Evolutionary conservation across 2,113 vertebrate genomes (phyloP), one percentile per base, ranked within the genome.

Genomic region (Clupea harengus): DNA sequence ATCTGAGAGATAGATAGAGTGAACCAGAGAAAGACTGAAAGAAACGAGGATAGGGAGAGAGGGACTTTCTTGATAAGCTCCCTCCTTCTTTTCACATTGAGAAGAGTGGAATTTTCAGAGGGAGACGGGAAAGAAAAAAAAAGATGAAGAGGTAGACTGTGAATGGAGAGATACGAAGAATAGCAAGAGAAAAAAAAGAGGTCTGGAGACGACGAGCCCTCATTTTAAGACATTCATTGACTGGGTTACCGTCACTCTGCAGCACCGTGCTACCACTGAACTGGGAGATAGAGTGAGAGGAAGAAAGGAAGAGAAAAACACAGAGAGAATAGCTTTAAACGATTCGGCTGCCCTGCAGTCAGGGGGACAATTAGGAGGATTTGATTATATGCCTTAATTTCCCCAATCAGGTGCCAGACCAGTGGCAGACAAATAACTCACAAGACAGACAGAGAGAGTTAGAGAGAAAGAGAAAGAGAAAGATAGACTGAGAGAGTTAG

Each of bases 301-400:
- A 44, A 84, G 44, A 75, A 22, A 83, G n/a, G 82, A 81, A 39
- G 6, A 83, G 8, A 57, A 17, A 9, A 49, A 64, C 45, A 49
- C 47, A 10, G 25, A 87, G 54, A 28, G 25, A 20, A 72, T 50
- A 72, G 83, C 46, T 86, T 85, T 20, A 57, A 89, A 81, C 50
- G 64, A 83, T 67, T 88, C 87, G 86, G 88, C 46, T 20, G 83
- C 46, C 81, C 90, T 86, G 89, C 86, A 45, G 89, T 91, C 88
- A 67, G 75, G 57, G 87, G 88, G 92, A 78, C 72, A 39, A 92
- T 93, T 92, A 92, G 87, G 75, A 87, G 67, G 25, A 91, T 90
- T 89, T 88, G 90, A 91, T 92, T 89, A 88, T 85, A 91, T 90
- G 88, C 86, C 90, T 90, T 91, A 87, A 91, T 90, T 89, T 90